Percentiles rank a stretch among this genome's conserved stretches.
Evolutionary conservation across 2,797 vertebrate species (phyloP).

Genomic region (Carapus acus): DNA sequence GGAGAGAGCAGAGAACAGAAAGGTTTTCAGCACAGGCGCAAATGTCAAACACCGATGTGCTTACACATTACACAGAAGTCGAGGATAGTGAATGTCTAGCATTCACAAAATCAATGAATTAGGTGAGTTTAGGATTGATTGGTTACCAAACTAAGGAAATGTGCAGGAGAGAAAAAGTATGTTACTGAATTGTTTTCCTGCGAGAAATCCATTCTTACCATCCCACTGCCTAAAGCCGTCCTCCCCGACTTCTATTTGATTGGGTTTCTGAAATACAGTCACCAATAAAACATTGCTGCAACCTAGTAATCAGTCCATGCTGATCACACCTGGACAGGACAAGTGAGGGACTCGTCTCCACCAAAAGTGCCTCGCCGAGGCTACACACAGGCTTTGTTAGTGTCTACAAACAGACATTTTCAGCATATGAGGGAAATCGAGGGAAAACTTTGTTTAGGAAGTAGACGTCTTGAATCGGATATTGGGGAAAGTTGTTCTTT

Average conservation of each 20-base stretch:
- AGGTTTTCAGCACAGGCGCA: slow-evolving; percentile 45
- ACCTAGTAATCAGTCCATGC: slow-evolving; percentile 72
- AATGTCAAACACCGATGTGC: slow-evolving; percentile 34
- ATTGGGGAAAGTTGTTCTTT: background rate
- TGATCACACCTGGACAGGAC: slow-evolving; percentile 79
- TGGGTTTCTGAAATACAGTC: slow-evolving; percentile 98
- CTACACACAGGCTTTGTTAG: slow-evolving; percentile 4
- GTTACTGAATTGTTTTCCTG: slow-evolving; percentile 81
- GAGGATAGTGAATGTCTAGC: slow-evolving; percentile 53
- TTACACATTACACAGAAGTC: slow-evolving; percentile 49
- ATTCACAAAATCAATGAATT: slow-evolving; percentile 49
- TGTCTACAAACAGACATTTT: background rate
- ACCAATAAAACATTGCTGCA: slow-evolving; percentile 90
- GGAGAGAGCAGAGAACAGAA: slow-evolving; percentile 33
- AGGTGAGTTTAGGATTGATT: slow-evolving; percentile 52
- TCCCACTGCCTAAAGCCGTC: slow-evolving; percentile 99
- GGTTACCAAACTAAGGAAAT: slow-evolving; percentile 62
- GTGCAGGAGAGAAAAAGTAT: slow-evolving; percentile 73
- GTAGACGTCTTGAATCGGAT: background rate
- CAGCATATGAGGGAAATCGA: background rate
- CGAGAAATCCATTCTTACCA: slow-evolving; percentile 87
- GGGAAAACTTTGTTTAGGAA: background rate
- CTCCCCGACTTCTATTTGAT: slow-evolving; percentile 97
- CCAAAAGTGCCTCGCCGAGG: slow-evolving; percentile 52
- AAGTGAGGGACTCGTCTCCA: slow-evolving; percentile 71